Evolutionary conservation across 2,113 vertebrate genomes (phyloP), one percentile per base, ranked within the genome.

Genomic region (Thomomys bottae): DNA sequence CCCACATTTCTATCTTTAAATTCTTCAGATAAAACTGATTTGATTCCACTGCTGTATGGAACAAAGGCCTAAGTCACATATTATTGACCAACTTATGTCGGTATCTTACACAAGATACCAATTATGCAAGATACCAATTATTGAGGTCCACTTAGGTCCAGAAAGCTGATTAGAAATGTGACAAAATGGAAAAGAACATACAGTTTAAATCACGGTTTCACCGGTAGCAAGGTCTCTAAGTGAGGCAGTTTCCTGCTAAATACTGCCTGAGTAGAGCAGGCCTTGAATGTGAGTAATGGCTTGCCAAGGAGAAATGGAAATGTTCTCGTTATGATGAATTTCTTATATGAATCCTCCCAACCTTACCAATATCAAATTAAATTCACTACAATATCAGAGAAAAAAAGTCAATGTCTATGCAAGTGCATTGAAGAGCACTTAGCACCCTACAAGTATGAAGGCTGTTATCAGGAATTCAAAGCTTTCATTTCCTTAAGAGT

Each of bases 291-390:
- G 36, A 84, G 26, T 66, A 66, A 79, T 6, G 17, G 28, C 68
- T 75, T 78, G 20, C 40, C 84, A 92, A 61, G 66, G 36, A 83
- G 64, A 90, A 73, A 42, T 70, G 57, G 38, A 88, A 77, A 32
- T 30, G 30, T 67, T 73, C 34, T 84, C n/a, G 23, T 36, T 32
- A 75, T 93, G 78, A 84, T 94, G 40, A 93, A 90, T 80, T 90
- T 86, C 42, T 79, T 73, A 80, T 15, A 61, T 88, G 79, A 92
- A 75, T 73, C 90, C 77, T 84, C 68, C 86, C 87, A 49, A 59
- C 40, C 88, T 49, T 38, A 76, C 91, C 38, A 82, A 77, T 85
- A 88, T 73, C 71, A 95, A 88, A 83, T 94, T 86, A 95, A 90
- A 20, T 42, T 36, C 72, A 28, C 12, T 24, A 75, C 32, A 83